These are phyloP conservation scores for Crambe crambe DNA, from an alignment of 37 sponge, comb jelly and placozoan species.

Conservation along the genomic window DNA sequence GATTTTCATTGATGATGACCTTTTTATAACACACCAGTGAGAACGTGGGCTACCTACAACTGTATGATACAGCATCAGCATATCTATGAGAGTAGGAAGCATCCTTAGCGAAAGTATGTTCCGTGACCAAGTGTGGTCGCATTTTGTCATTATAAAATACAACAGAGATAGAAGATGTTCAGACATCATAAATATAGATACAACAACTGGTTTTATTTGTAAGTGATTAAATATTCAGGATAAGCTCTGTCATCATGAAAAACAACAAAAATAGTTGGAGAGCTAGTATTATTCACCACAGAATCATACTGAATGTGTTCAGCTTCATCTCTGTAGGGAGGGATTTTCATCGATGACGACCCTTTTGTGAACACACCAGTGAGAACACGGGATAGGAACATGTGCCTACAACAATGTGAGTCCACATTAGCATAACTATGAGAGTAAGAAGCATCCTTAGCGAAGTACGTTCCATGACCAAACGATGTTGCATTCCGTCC, in stretches of 20 bases:
- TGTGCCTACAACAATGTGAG: constrained; percentile 31
- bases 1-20: constrained; percentile 2
- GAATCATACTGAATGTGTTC: constrained; percentile 28
- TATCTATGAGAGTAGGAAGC: constrained; percentile 53
- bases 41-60: constrained; percentile 19
- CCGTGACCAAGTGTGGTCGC: constrained; percentile 25
- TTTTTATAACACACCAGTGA: constrained; percentile 44
- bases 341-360: neutral
- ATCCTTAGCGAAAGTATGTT: constrained; percentile 58
- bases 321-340: constrained; percentile 48
- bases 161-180: too few species aligned
- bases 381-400: constrained; percentile 4
- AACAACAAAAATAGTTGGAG: constrained; percentile 58
- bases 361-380: constrained; percentile 54
- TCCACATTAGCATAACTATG: constrained; percentile 45
- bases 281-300: constrained; percentile 30
- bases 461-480: constrained; percentile 48
- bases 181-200: too few species aligned
- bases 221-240: constrained; percentile 62
- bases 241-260: constrained; percentile 58
- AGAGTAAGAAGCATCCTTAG: constrained; percentile 54
- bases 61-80: constrained; percentile 33
- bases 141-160: neutral
- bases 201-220: too few species aligned
- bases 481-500: constrained; percentile 9